phyloP scores from a whole-genome alignment of 2,888 invertebrate genomes.

The Alviniconcha strummeri region DNA sequence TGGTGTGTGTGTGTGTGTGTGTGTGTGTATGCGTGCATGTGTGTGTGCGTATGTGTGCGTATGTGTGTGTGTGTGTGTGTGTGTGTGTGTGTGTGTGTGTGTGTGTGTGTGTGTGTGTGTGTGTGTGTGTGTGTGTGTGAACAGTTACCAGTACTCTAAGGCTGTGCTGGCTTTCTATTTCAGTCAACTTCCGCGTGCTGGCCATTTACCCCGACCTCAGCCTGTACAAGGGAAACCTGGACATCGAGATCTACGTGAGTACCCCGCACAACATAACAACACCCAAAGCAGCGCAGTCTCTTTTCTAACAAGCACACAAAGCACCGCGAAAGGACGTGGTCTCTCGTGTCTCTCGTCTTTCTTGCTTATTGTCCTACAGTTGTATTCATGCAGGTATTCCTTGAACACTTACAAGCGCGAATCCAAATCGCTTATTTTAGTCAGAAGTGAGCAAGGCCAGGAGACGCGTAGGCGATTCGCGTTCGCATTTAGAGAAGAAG shows the following conservation, averaged over 20 bases:
- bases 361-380: not conserved
- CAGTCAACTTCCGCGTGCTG: slow-evolving; percentile 87
- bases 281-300: too few species aligned
- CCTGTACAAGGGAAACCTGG: slow-evolving; percentile 79
- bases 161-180: slow-evolving; percentile 29
- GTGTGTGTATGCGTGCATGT: not conserved
- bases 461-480: too few species aligned
- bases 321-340: too few species aligned
- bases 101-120: slow-evolving; percentile 2
- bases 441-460: too few species aligned
- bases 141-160: not conserved
- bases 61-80: not conserved
- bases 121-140: not conserved
- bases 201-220: slow-evolving; percentile 85
- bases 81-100: not conserved
- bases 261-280: slow-evolving; percentile 52
- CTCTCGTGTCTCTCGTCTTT: not conserved
- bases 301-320: too few species aligned
- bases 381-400: too few species aligned
- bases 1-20: not conserved
- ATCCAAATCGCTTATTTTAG: too few species aligned
- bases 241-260: slow-evolving; percentile 81
- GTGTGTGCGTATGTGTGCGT: not conserved
- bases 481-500: too few species aligned
- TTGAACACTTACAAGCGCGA: too few species aligned